A percentile compares a stretch with the other conserved stretches of the same genome.
phyloP scores from a whole-genome alignment of 1,140 invertebrate genomes.

The Ectropis grisescens region DNA sequence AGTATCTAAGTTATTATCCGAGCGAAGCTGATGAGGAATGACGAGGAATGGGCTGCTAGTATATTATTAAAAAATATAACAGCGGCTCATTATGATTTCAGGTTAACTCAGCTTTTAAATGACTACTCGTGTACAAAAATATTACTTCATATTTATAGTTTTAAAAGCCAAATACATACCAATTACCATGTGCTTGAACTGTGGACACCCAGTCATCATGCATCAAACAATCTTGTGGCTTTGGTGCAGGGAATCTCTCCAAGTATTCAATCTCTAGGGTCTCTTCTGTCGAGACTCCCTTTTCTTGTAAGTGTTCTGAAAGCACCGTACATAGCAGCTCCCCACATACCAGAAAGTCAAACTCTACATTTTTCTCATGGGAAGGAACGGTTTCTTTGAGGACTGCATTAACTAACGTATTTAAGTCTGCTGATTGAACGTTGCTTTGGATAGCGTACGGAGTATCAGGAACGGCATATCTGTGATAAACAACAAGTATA shows the following conservation, averaged over 20 bases:
- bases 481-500: constrained; percentile 60
- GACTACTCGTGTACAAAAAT: too few species aligned
- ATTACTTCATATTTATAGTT: too few species aligned
- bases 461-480: constrained; percentile 89
- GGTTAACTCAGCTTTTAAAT: too few species aligned
- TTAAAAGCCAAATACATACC: constrained; percentile 70
- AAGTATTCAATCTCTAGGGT: constrained; percentile 92
- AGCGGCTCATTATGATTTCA: too few species aligned
- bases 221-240: constrained; percentile 90
- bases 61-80: too few species aligned
- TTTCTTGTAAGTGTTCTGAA: constrained; percentile 78
- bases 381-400: constrained; percentile 74
- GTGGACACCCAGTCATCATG: constrained; percentile 97
- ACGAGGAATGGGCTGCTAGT: too few species aligned
- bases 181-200: constrained; percentile 81
- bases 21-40: too few species aligned
- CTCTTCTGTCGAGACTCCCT: constrained; percentile 79
- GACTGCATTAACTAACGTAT: constrained; percentile 85
- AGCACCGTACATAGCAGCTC: constrained; percentile 83
- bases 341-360: constrained; percentile 90
- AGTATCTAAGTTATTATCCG: too few species aligned
- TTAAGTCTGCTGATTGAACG: constrained; percentile 79
- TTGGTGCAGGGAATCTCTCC: constrained; percentile 87
- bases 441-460: constrained; percentile 84
- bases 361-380: constrained; percentile 75